Evolutionary conservation across 2,888 invertebrate species (phyloP), one percentile per base, ranked within the genome.

Genomic region (Mactromeris polynyma): DNA sequence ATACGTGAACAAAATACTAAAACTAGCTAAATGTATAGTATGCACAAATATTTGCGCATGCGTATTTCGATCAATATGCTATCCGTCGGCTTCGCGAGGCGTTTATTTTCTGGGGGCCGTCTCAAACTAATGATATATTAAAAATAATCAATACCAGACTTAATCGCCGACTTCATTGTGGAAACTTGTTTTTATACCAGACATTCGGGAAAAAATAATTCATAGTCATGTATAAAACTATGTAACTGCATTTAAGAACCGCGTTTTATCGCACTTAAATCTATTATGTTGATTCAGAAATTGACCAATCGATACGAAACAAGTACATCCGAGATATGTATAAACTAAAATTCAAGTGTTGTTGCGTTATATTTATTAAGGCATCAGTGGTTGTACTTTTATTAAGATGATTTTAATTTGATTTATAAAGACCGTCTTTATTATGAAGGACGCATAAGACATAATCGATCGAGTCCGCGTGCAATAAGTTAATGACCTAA

Each of bases 21-120:
- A 64, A 26, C 1, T 9, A 64, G 58, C 58, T 64, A 64, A 64
- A 64, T 64, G 26, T 64, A 26, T 64, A 64, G 21, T 64, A 26
- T 73, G 73, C 73, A 36, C 73, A 73, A 73, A 73, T 73, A 73
- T 73, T 73, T 11, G 19, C 73, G 73, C 73, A 73, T 73, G 73
- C 73, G 73, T 17, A 73, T 33, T 14, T 26, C 14, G 36, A 73
- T 36, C 73, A 73, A 73, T 33, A 33, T 33, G 14, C 73, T 19
- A 58, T 7, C 26, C 26, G 58, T 26, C 19, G 36, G 14, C 73
- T n/a, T 64, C n/a, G 19, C 73, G 73, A 33, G 19, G 73, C 26
- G 26, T 64, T 46, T 33, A 73, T 73, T 73, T 73, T 19, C 31
- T 36, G 73, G 73, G 73, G 73, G 19, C 17, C 33, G 73, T 73